Evolutionary conservation across 2,113 vertebrate genomes (phyloP), one percentile per base, ranked within the genome.

Genomic region (Oryzias woworae): DNA sequence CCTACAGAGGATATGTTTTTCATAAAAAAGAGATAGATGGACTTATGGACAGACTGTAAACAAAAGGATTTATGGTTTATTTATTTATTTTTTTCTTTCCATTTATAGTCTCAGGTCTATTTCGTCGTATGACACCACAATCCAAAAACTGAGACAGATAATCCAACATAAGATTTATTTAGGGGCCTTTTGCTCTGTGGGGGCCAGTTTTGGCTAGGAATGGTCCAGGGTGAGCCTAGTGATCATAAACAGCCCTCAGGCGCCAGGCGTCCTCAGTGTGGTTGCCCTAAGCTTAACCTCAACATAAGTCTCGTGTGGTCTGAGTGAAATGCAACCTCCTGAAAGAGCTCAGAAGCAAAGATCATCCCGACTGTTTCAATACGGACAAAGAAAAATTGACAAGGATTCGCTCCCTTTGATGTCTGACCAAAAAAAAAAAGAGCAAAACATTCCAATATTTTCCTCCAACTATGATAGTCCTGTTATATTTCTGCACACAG

Each of bases 161-260:
- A 58, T 31, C 26, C 51, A 50, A 62, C 36, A 13, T 12, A 12
- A 36, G 36, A 36, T 36, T 36, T 36, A 36, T 36, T 36, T 36
- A 36, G 12, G 10, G 36, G 8, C 36, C 36, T 36, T 12, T n/a
- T 53, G 52, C 41, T 23, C 67, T 53, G 47, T 20, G 22, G 47
- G 14, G 50, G 46, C 42, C 48, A 58, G 43, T 50, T 31, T 53
- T 53, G 61, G 53, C 24, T 65, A 12, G 66, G 66, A 77, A 60
- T 59, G 67, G 52, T 86, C 71, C 70, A 82, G 65, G 77, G 65
- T 71, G 56, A 71, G 63, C 58, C 56, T 61, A 71, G 66, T 71
- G 66, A 78, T 66, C 71, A 76, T 75, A 77, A 77, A 53, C 52
- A 28, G 28, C 52, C 66, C 23, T 63, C 47, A 76, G 86, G 77